A percentile compares a stretch with the other conserved stretches of the same genome.
phyloP scores from a whole-genome alignment of 2,888 invertebrate species.

The Folsomia candida region DNA sequence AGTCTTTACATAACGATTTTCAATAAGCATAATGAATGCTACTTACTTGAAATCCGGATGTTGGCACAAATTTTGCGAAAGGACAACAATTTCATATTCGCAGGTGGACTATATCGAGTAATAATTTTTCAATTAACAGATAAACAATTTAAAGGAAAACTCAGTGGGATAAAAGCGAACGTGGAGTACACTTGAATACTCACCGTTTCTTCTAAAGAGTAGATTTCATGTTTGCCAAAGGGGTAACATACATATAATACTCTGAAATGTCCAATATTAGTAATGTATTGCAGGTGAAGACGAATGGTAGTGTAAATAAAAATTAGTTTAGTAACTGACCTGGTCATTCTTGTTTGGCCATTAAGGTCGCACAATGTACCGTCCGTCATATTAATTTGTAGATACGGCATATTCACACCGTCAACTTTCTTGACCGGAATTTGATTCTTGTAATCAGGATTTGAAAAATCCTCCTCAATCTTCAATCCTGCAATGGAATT shows the following conservation, averaged over 20 bases:
- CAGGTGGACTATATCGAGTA: too few relatives aligned
- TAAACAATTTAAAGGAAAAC: too few relatives aligned
- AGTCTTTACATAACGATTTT: not conserved
- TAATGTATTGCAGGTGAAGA: too few relatives aligned
- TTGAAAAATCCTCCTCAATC: constrained; percentile 48
- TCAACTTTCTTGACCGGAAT: constrained; percentile 52
- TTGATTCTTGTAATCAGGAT: constrained; percentile 41
- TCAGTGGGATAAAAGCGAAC: too few relatives aligned
- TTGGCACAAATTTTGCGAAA: constrained; percentile 80
- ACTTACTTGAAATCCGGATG: constrained; percentile 78
- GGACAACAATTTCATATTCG: constrained; percentile 87
- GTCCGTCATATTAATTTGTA: constrained; percentile 74
- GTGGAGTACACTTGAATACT: too few relatives aligned
- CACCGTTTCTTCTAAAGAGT: constrained; percentile 86
- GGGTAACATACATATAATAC: constrained; percentile 85
- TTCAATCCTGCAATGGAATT: constrained; percentile 44
- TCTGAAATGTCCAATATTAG: too few relatives aligned
- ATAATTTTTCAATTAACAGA: too few relatives aligned
- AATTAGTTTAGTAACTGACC: too few relatives aligned
- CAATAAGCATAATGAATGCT: not conserved
- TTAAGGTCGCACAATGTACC: constrained; percentile 92
- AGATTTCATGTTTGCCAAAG: constrained; percentile 86
- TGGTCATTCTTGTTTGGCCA: constrained; percentile 73
- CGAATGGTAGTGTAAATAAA: too few relatives aligned
- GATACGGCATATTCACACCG: constrained; percentile 81